phyloP scores from a whole-genome alignment of 2,113 vertebrate genomes.

The Thalassoma bifasciatum region DNA sequence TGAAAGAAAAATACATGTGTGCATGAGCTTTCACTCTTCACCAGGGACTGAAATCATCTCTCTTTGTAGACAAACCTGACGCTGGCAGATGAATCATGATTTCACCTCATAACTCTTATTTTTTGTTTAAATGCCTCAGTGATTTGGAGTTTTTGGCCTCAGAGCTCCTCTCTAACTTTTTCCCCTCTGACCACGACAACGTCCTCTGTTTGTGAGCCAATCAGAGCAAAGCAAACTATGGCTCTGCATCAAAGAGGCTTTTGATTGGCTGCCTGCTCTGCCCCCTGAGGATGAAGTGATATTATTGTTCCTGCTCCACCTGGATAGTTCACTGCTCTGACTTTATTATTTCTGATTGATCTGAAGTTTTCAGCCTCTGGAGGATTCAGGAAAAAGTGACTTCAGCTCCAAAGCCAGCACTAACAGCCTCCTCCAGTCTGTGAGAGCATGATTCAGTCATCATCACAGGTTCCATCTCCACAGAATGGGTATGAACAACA shows the following conservation, averaged over 20 bases:
- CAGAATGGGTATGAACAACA: no score
- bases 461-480: no score
- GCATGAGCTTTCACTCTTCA: background rate
- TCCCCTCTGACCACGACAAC: constrained; percentile 16
- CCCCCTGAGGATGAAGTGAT: background rate
- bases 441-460: no score
- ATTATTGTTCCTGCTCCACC: background rate
- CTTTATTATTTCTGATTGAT: no score
- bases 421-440: no score
- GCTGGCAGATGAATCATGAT: constrained; percentile 48
- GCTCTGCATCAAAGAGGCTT: constrained; percentile 22
- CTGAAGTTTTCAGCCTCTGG: no score
- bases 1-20: no score
- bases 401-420: no score
- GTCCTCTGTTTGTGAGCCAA: constrained; percentile 43
- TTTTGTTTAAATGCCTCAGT: constrained; percentile 33
- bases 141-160: constrained; percentile 8
- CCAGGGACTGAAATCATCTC: constrained; percentile 25
- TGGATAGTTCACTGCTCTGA: constrained; percentile 3
- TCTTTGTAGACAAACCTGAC: constrained; percentile 6
- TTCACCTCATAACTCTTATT: background rate
- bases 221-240: constrained; percentile 28
- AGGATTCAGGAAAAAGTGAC: no score
- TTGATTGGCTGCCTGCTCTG: constrained; percentile 28
- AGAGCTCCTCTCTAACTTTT: constrained; percentile 9